Evolutionary conservation across 2,797 vertebrate species (phyloP), one percentile per base, ranked within the genome.

Genomic region (Microcaecilia unicolor): DNA sequence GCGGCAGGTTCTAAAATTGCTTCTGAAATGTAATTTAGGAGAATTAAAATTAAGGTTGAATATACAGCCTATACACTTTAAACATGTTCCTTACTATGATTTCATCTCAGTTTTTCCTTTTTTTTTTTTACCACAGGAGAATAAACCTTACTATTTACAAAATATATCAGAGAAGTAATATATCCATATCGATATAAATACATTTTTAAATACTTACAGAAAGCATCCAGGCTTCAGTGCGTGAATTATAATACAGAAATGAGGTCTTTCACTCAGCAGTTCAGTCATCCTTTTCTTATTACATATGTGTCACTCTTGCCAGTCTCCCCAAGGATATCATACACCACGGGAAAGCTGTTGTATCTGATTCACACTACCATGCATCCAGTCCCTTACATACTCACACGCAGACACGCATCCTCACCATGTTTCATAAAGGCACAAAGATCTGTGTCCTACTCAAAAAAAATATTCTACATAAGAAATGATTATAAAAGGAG

Each of bases 211-310:
- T 89, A 89, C 67, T 81, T 75, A 66, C 82, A 84, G 69, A 81
- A 77, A 78, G 77, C 72, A 79, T 85, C 74, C 67, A 61, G 74
- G 83, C 80, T 85, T 90, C 91, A 92, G 85, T 89, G 88, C 85
- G 86, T 81, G 75, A 83, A 78, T 81, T 72, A 72, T 64, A 73
- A 75, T 76, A 86, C 79, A 78, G 64, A 83, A 74, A 80, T 78
- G 79, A 80, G 74, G 73, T 78, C 70, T 78, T 81, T 85, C 81
- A 74, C 82, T 96, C 92, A 98, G 92, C 97, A 97, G 94, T 97
- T 90, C 87, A 82, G 81, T 86, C 81, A 80, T 74, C 85, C 85
- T 65, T 58, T 80, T 77, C 70, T 58, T 17, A 41, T 18, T 44
- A 37, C 34, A 25, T 12, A 41, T 21, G 38, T 26, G 29, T 31